These are phyloP conservation scores for Polypterus bichir DNA, from an alignment of 2,113 vertebrate species.

Conservation along the genomic window DNA sequence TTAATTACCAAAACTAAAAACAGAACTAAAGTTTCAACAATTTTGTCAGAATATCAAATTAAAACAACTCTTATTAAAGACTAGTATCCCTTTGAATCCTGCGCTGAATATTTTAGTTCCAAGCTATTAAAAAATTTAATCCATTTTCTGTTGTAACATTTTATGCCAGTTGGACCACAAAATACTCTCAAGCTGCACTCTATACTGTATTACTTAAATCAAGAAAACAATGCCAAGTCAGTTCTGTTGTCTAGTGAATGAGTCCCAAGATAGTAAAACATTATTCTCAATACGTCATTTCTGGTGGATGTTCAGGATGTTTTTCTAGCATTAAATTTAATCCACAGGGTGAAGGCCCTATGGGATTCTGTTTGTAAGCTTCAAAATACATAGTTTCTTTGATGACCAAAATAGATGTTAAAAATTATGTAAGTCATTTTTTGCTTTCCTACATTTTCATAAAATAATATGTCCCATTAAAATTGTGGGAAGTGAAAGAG, in stretches of 20 bases:
- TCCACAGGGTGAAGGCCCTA: conserved; percentile 53
- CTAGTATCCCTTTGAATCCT: too few species aligned
- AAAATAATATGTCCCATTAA: too few species aligned
- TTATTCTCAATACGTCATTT: conserved; percentile 63
- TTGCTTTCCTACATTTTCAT: not conserved
- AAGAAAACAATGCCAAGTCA: conserved; percentile 50
- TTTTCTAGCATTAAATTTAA: conserved; percentile 60
- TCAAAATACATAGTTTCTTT: conserved; percentile 57
- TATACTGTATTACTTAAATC: conserved; percentile 56
- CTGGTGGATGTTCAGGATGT: conserved; percentile 57
- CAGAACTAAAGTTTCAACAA: too few species aligned
- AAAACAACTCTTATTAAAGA: too few species aligned
- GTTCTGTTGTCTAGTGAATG: conserved; percentile 55
- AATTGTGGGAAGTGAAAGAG: too few species aligned
- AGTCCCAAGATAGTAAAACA: conserved; percentile 57
- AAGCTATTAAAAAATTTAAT: too few species aligned
- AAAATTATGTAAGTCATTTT: conserved; percentile 34
- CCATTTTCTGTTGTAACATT: not conserved
- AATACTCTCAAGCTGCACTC: conserved; percentile 50
- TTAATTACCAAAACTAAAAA: not conserved
- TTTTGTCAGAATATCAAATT: too few species aligned
- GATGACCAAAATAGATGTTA: conserved; percentile 58
- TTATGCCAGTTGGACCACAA: conserved; percentile 54
- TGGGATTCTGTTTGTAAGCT: conserved; percentile 53
- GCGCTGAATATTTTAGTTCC: too few species aligned